Percentiles rank a stretch among this genome's conserved stretches.
These are phyloP conservation scores for Pomatostomus ruficeps DNA, from an alignment of 2,113 vertebrate species.

Conservation along the genomic window DNA sequence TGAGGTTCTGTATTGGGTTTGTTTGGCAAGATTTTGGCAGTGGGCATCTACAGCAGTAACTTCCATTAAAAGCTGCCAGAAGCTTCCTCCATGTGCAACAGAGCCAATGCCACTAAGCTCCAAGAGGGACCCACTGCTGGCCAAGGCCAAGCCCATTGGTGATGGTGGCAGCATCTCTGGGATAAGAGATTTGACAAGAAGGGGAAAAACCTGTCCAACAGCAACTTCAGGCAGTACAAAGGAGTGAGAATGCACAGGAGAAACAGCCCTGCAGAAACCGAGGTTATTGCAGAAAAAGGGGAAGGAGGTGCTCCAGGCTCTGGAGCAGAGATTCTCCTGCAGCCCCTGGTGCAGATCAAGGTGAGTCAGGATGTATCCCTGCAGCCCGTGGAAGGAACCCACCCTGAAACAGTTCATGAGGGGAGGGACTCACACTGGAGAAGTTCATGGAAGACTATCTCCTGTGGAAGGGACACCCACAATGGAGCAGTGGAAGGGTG, in stretches of 20 bases:
- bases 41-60: rapidly evolving
- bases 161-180: not conserved
- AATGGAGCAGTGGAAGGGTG: not conserved
- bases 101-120: not conserved
- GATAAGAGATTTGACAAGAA: not conserved
- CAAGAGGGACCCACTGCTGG: not conserved
- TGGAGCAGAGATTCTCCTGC: not conserved
- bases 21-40: not conserved
- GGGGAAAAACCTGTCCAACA: not conserved
- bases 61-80: not conserved
- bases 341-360: not conserved
- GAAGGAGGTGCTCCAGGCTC: not conserved
- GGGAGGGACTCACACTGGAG: not conserved
- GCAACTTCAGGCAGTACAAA: not conserved
- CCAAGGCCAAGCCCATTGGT: rapidly evolving
- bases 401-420: not conserved
- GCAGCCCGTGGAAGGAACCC: not conserved
- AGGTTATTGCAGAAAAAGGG: not conserved
- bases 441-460: not conserved
- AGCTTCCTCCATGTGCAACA: not conserved
- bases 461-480: not conserved
- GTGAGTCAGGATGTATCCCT: not conserved
- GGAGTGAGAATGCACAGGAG: not conserved
- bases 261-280: not conserved
- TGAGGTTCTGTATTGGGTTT: not conserved